phyloP scores from a whole-genome alignment of 1,140 invertebrate species.

The Caerostris extrusa region DNA sequence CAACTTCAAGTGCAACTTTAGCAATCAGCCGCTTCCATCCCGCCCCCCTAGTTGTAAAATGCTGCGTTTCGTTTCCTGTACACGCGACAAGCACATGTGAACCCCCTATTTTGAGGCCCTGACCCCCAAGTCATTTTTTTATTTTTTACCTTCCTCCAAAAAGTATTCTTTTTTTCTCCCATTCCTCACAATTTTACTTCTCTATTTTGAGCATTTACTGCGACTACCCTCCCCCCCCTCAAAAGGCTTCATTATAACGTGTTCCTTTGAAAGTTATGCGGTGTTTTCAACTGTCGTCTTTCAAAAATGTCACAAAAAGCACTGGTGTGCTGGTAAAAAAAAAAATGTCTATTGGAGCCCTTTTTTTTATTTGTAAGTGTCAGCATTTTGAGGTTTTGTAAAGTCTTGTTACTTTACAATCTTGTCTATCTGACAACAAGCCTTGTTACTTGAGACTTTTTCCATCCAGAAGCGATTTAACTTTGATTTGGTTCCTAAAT shows the following conservation, averaged over 20 bases:
- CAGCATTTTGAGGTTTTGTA: too few relatives aligned
- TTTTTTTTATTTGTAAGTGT: too few relatives aligned
- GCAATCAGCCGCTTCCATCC: background rate
- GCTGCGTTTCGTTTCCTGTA: slow-evolving; percentile 57
- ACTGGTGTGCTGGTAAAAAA: background rate
- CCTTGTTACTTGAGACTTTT: too few relatives aligned
- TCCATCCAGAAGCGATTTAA: too few relatives aligned
- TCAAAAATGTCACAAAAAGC: background rate
- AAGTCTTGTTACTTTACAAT: too few relatives aligned
- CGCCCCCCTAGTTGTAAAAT: background rate
- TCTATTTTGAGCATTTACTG: slow-evolving; percentile 72
- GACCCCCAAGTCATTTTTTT: slow-evolving; percentile 21
- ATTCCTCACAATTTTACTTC: slow-evolving; percentile 33
- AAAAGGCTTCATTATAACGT: slow-evolving; percentile 10
- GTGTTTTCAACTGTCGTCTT: background rate
- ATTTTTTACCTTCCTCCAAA: background rate
- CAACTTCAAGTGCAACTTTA: background rate
- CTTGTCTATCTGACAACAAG: too few relatives aligned
- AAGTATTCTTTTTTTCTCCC: slow-evolving; percentile 31
- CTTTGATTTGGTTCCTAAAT: too few relatives aligned
- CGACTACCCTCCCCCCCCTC: background rate
- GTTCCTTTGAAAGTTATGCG: slow-evolving; percentile 24
- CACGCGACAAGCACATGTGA: slow-evolving; percentile 71
- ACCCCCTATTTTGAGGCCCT: slow-evolving; percentile 40
- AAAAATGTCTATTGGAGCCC: background rate